Evolutionary conservation across 64 coral and sea anemone genomes (phyloP), one percentile per base, ranked within the genome.

Genomic region (Montipora foliosa): DNA sequence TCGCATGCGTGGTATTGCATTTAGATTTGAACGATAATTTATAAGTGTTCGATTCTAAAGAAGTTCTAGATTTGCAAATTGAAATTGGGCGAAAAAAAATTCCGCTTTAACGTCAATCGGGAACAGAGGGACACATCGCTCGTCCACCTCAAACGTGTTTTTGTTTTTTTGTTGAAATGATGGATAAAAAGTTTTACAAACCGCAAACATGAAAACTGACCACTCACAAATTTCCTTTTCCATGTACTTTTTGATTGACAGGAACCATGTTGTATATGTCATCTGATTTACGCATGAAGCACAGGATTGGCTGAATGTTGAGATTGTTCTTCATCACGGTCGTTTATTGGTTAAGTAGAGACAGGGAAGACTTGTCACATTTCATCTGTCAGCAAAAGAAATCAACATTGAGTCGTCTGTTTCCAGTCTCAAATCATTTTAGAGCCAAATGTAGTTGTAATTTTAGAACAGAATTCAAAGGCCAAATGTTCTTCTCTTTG

Each of bases 401-500:
- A 86, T 86, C 82, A 86, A 86, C 82, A 71, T 70, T 6, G 46
- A 71, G 46, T 86, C 82, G 70, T 59, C 81, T 72, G 82, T 72
- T 86, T 86, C 82, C 62, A 71, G 47, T 66, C 66, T 86, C 45
- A 86, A 37, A 86, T 68, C 29, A 64, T 19, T 70, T 49, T 72
- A 17, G n/a, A 51, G 82, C 44, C 19, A 71, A 86, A 86, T 86
- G 64, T 71, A 70, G 82, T 86, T 86, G 62, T 86, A 86, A 86
- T 86, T 84, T 86, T 71, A 86, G 82, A 70, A 86, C 66, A 71
- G 46, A 86, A 50, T 68, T 49, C 66, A 50, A 49, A 71, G 82
- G 82, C 62, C 62, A 86, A 86, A 86, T 86, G 82, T 86, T 86
- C 66, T 69, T 86, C 82, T 86, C 82, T 71, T 86, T 86, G 82